Percentiles rank a stretch among this genome's conserved stretches.
Conservation (phyloP, 2,797 vertebrate species). For the Hyperoplus lanceolatus region DNA sequence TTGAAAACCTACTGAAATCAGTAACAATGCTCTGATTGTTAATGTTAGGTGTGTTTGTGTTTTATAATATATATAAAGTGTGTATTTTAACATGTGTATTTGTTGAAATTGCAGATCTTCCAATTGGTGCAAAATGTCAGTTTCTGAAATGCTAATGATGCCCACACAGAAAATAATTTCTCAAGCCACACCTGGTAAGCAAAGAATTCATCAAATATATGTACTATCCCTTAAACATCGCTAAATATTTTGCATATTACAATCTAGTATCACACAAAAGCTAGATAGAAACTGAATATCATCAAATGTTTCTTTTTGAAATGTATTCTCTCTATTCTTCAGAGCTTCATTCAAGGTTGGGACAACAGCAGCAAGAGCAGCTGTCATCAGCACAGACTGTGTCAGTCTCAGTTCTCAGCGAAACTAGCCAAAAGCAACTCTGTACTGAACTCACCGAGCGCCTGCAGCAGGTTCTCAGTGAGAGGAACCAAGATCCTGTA, state of each 20-base stretch:
- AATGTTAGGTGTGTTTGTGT: not conserved
- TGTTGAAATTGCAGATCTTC: constrained; percentile 58
- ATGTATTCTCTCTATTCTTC: constrained; percentile 4
- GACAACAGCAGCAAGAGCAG: constrained; percentile 19
- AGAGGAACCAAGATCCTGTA: constrained; percentile 49
- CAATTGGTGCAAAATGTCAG: constrained; percentile 70
- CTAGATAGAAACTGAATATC: not conserved
- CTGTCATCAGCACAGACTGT: constrained; percentile 33
- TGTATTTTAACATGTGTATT: constrained; percentile 17
- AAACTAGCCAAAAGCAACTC: constrained; percentile 68
- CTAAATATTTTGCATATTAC: constrained; percentile 5
- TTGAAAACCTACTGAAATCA: constrained; percentile 7
- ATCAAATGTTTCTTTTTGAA: not conserved
- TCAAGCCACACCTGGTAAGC: constrained; percentile 67
- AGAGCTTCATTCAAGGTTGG: constrained; percentile 42
- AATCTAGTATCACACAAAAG: constrained; percentile 2
- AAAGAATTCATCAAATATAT: constrained; percentile 4
- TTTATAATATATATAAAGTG: not conserved
- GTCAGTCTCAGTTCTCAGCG: constrained; percentile 23
- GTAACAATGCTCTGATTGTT: not conserved
- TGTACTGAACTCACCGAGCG: constrained; percentile 72
- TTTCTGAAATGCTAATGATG: constrained; percentile 78
- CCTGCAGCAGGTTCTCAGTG: constrained; percentile 69
- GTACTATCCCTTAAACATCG: rapidly evolving
- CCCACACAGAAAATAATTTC: constrained; percentile 67